Conservation (phyloP, 2,888 invertebrate genomes). For the Drosophila rellima region DNA sequence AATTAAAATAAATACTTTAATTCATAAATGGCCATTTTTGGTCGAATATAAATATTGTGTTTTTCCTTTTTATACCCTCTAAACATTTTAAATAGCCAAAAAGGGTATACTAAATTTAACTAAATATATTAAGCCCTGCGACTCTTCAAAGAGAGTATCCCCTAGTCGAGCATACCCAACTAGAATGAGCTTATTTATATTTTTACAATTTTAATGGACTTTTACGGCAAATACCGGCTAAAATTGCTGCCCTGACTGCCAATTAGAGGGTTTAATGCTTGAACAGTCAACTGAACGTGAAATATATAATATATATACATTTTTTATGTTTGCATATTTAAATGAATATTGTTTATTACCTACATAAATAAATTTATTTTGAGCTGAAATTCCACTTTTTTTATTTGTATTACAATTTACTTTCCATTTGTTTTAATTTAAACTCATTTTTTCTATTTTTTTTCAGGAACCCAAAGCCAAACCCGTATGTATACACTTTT, state of each 20-base stretch:
- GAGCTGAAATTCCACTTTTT: not conserved
- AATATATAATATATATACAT: constrained; percentile 1
- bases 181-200: not conserved
- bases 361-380: constrained; percentile 13
- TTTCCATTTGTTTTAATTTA: constrained; percentile 47
- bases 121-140: too few species aligned
- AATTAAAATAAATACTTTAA: constrained; percentile 49
- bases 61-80: constrained; percentile 14
- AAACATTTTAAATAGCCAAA: not conserved
- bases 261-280: constrained; percentile 53
- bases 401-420: constrained; percentile 29
- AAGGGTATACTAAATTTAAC: not conserved
- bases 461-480: constrained; percentile 84
- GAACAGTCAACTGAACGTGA: not conserved
- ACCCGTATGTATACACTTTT: constrained; percentile 76
- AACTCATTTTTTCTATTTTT: constrained; percentile 32
- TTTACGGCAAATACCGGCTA: constrained; percentile 14
- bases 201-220: constrained; percentile 26
- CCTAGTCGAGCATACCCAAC: not conserved
- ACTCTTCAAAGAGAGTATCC: too few species aligned
- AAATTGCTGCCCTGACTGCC: constrained; percentile 56
- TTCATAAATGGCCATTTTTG: constrained; percentile 36
- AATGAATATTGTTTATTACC: constrained; percentile 2
- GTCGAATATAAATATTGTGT: constrained; percentile 8
- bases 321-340: not conserved